Evolutionary conservation across 1,140 invertebrate species (phyloP).

Genomic region (Diachasmimorpha longicaudata): DNA sequence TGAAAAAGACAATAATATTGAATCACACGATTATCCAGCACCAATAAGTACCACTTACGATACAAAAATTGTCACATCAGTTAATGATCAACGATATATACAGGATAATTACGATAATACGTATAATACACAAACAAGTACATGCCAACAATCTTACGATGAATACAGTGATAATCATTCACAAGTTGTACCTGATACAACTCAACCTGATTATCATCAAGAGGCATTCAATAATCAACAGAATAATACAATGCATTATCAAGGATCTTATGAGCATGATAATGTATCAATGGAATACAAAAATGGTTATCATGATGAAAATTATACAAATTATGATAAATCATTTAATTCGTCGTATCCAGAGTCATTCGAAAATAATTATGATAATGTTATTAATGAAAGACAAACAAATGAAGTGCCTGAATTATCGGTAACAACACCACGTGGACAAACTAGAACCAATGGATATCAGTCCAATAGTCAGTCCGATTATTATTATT

Average conservation of each 20-base stretch:
- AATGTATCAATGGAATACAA: constrained; percentile 38
- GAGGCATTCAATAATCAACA: constrained; percentile 35
- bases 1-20: constrained; percentile 25
- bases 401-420: constrained; percentile 52
- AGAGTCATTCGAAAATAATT: constrained; percentile 47
- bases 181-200: constrained; percentile 27
- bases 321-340: constrained; percentile 44
- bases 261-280: constrained; percentile 47
- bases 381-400: constrained; percentile 42
- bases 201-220: constrained; percentile 16
- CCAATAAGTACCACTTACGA: constrained; percentile 11
- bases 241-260: constrained; percentile 38
- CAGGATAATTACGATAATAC: constrained; percentile 46
- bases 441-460: constrained; percentile 49
- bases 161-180: constrained; percentile 35
- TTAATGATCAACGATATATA: constrained; percentile 45
- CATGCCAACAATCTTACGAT: constrained; percentile 35
- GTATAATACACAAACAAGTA: constrained; percentile 46
- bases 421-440: constrained; percentile 53
- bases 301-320: constrained; percentile 44
- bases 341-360: constrained; percentile 51
- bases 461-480: constrained; percentile 49
- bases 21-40: background rate
- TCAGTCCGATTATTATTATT: constrained; percentile 54
- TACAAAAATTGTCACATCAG: constrained; percentile 36